Percentiles rank a stretch among this genome's conserved stretches.
phyloP scores from a whole-genome alignment of 2,888 invertebrate species.

The Nephrotoma flavescens region DNA sequence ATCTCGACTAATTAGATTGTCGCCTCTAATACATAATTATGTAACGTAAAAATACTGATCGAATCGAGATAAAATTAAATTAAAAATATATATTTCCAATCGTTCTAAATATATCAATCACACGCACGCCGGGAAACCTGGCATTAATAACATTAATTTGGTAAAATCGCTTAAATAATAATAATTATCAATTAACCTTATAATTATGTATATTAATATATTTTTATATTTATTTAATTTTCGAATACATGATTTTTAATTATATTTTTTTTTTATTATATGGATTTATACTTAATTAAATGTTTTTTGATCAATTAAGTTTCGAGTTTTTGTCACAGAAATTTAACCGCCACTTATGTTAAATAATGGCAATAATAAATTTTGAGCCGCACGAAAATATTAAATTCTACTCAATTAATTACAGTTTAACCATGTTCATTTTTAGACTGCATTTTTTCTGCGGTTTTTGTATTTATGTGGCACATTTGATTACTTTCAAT shows the following conservation, averaged over 20 bases:
- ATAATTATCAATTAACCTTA: not conserved
- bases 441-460: no score
- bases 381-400: not conserved
- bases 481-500: no score
- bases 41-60: not conserved
- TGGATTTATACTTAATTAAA: not conserved
- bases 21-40: not conserved
- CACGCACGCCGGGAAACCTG: not conserved
- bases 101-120: not conserved
- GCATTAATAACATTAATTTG: not conserved
- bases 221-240: not conserved
- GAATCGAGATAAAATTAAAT: not conserved
- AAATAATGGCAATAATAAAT: not conserved
- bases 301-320: not conserved
- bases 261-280: not conserved
- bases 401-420: no score
- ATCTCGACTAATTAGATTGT: not conserved
- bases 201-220: not conserved
- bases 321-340: not conserved
- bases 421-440: no score
- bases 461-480: no score
- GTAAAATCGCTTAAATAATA: not conserved
- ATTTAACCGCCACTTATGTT: not conserved
- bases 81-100: not conserved
- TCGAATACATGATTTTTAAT: not conserved